These are phyloP conservation scores for Drosophila aldrichi DNA, from an alignment of 2,888 invertebrate species.

Conservation along the genomic window DNA sequence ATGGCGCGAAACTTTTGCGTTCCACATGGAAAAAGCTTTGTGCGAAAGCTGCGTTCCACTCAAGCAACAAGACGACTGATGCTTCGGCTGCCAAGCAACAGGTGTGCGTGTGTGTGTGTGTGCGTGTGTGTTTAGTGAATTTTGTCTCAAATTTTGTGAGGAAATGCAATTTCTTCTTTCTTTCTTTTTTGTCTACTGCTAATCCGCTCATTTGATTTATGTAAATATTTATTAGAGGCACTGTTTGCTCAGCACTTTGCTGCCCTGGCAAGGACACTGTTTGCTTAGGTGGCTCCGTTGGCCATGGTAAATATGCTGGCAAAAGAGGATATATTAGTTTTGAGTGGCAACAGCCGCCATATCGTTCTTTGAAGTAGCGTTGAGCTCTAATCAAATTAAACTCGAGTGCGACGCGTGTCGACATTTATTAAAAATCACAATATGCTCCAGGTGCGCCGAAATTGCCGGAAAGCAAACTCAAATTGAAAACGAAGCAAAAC, in stretches of 20 bases:
- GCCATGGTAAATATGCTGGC: slow-evolving; percentile 35
- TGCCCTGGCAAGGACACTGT: slow-evolving; percentile 37
- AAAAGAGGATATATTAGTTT: slow-evolving; percentile 18
- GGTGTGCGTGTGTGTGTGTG: slow-evolving; percentile 41
- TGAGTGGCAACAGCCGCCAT: slow-evolving; percentile 1
- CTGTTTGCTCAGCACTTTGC: slow-evolving; percentile 58
- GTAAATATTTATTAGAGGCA: slow-evolving; percentile 61
- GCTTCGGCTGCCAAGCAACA: slow-evolving; percentile 49
- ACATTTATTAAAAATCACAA: slow-evolving; percentile 79
- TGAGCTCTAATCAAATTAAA: slow-evolving; percentile 70
- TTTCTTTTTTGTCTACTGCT: slow-evolving; percentile 11
- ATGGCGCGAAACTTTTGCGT: slow-evolving; percentile 65
- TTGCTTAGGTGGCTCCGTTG: slow-evolving; percentile 54
- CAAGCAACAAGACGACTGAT: slow-evolving; percentile 20
- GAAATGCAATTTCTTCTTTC: slow-evolving; percentile 56
- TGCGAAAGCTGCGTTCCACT: slow-evolving; percentile 67
- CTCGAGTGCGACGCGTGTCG: slow-evolving; percentile 53
- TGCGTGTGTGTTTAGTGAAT: slow-evolving; percentile 1
- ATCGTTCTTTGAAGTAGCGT: slow-evolving; percentile 43
- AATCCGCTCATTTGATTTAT: slow-evolving; percentile 71
- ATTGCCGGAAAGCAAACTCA: slow-evolving; percentile 30
- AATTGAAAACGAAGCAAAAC: slow-evolving; percentile 39
- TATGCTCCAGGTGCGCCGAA: slow-evolving; percentile 43
- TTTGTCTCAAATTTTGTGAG: slow-evolving; percentile 14
- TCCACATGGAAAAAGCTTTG: slow-evolving; percentile 64